Conservation (phyloP, 1,140 invertebrate species). For the Heliconius eleuchia region DNA sequence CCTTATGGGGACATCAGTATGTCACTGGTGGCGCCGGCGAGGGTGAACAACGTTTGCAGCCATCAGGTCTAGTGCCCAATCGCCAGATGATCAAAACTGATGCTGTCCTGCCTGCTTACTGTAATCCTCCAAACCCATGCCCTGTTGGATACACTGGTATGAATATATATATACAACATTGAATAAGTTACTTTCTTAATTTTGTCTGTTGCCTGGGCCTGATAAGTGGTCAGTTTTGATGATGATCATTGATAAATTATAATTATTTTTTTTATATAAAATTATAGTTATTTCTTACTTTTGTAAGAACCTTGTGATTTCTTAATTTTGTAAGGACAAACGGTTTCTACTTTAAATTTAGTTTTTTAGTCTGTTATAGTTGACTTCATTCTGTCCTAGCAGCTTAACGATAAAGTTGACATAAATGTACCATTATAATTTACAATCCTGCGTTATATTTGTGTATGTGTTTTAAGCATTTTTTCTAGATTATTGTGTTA, state of each 20-base stretch:
- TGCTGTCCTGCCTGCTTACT: constrained; percentile 96
- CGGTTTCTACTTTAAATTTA: background rate
- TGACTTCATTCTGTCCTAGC: background rate
- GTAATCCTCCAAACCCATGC: constrained; percentile 99
- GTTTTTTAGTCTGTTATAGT: background rate
- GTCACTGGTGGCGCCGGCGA: constrained; percentile 89
- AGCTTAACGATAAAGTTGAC: background rate
- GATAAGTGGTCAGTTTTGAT: background rate
- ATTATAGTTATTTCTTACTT: background rate
- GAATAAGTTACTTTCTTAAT: background rate
- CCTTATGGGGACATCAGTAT: constrained; percentile 92
- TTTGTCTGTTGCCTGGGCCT: background rate
- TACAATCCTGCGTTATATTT: background rate
- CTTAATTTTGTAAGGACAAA: background rate
- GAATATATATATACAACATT: constrained; percentile 8
- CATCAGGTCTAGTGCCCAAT: constrained; percentile 83
- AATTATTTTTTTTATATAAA: too few relatives aligned
- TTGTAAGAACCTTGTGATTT: background rate
- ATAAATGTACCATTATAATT: background rate
- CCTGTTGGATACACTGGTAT: constrained; percentile 92
- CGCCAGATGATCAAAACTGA: constrained; percentile 93
- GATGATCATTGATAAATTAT: background rate
- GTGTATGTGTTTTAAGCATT: background rate
- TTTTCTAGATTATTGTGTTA: constrained; percentile 2
- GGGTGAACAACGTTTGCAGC: constrained; percentile 86